These are phyloP conservation scores for Syrrhaptes paradoxus DNA, from an alignment of 2,113 vertebrate genomes.

Conservation along the genomic window DNA sequence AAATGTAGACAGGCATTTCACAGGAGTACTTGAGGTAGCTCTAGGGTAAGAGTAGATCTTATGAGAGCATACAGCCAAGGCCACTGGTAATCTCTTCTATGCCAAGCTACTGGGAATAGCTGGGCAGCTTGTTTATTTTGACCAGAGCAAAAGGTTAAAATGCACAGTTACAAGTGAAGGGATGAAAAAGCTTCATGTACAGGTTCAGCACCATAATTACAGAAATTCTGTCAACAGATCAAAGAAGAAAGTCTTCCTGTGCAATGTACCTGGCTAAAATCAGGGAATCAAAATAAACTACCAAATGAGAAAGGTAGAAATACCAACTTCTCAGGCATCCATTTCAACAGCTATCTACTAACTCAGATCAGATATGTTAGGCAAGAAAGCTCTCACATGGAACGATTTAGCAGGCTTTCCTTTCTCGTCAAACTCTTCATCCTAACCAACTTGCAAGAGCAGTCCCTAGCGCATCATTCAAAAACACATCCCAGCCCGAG, in stretches of 20 bases:
- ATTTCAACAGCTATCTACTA: constrained; percentile 75
- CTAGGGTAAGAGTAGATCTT: constrained; percentile 73
- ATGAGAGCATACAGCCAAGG: constrained; percentile 70
- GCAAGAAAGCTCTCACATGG: not conserved
- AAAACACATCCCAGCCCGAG: not conserved
- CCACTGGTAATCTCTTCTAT: constrained; percentile 59
- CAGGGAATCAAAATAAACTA: constrained; percentile 83
- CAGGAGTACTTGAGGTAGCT: constrained; percentile 88
- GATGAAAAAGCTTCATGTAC: constrained; percentile 59
- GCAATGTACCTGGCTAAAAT: constrained; percentile 93
- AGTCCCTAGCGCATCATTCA: not conserved
- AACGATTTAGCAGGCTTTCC: not conserved
- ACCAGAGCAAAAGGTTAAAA: constrained; percentile 77
- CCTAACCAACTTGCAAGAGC: not conserved
- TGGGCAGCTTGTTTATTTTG: constrained; percentile 63
- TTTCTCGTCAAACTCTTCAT: not conserved
- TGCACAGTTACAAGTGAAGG: constrained; percentile 72
- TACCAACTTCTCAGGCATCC: constrained; percentile 97
- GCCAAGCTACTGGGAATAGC: constrained; percentile 65
- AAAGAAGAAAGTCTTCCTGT: constrained; percentile 90
- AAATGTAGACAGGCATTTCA: constrained; percentile 94
- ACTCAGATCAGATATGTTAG: not conserved
- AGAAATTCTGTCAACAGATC: constrained; percentile 78
- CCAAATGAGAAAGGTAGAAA: constrained; percentile 94
- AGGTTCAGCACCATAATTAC: constrained; percentile 78